phyloP scores from a whole-genome alignment of 2,888 invertebrate species.

The Cyclophora albipunctata region DNA sequence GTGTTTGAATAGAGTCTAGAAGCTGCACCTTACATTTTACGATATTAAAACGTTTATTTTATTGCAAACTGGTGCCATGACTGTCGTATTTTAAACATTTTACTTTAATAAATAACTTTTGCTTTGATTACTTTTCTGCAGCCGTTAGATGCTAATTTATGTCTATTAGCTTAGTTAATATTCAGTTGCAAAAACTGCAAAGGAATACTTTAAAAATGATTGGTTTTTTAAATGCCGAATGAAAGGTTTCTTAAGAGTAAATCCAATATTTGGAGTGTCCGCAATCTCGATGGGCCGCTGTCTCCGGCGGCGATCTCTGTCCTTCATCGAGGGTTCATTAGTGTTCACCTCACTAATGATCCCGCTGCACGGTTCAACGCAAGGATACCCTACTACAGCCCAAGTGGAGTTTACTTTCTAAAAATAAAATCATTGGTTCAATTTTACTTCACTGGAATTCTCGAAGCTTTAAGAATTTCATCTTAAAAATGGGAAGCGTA shows the following conservation, averaged over 20 bases:
- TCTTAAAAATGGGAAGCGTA: constrained; percentile 6
- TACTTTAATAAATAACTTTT: no score
- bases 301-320: constrained; percentile 40
- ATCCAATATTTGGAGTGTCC: constrained; percentile 33
- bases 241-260: constrained; percentile 28
- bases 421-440: constrained; percentile 22
- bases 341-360: constrained; percentile 63
- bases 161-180: no score
- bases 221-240: constrained; percentile 14
- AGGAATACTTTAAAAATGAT: background rate
- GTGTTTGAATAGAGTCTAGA: constrained; percentile 2
- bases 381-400: constrained; percentile 20
- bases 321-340: constrained; percentile 61
- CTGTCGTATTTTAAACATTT: no score
- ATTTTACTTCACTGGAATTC: constrained; percentile 9
- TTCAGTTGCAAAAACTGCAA: background rate
- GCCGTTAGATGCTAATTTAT: background rate
- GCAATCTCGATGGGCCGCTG: constrained; percentile 32
- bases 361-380: constrained; percentile 25
- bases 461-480: constrained; percentile 2
- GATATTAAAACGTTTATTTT: no score
- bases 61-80: no score
- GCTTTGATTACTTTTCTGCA: no score
- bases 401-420: constrained; percentile 24
- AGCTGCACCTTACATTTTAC: background rate